These are phyloP conservation scores for Alaudala cheleensis DNA, from an alignment of 2,113 vertebrate genomes.

Conservation along the genomic window DNA sequence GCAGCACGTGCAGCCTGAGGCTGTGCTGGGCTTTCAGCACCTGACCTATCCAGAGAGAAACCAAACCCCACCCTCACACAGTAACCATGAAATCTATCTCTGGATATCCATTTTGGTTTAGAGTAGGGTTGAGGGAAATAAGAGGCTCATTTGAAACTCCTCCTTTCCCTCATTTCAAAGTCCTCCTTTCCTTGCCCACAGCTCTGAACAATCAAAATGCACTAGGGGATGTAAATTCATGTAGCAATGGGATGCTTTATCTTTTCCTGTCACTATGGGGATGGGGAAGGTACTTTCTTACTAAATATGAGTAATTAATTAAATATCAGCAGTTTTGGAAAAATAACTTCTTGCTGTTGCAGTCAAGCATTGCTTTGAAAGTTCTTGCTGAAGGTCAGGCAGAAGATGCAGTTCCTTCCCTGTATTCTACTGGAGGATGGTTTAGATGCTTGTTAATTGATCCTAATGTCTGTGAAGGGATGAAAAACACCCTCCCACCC, in stretches of 20 bases:
- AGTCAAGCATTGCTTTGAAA: not conserved
- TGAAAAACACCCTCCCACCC: not conserved
- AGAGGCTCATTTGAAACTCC: no score
- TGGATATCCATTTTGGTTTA: not conserved
- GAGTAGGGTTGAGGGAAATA: not conserved
- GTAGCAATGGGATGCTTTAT: not conserved
- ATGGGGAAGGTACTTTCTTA: not conserved
- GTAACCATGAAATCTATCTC: rapidly evolving
- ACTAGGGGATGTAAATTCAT: not conserved
- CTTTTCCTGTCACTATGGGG: not conserved
- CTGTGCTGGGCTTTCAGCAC: not conserved
- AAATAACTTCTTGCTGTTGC: not conserved
- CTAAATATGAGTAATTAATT: not conserved
- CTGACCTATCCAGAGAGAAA: rapidly evolving
- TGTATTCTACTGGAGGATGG: not conserved
- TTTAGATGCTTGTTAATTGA: not conserved
- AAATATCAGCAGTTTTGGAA: not conserved
- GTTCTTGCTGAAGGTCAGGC: not conserved
- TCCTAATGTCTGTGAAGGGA: not conserved
- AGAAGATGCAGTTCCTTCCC: not conserved
- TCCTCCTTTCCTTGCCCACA: not conserved
- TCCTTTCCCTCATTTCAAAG: no score
- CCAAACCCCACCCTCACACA: not conserved
- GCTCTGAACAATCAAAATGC: not conserved
- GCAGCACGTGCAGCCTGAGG: not conserved